Conservation (phyloP, 1,140 invertebrate genomes). For the Tachypleus tridentatus region DNA sequence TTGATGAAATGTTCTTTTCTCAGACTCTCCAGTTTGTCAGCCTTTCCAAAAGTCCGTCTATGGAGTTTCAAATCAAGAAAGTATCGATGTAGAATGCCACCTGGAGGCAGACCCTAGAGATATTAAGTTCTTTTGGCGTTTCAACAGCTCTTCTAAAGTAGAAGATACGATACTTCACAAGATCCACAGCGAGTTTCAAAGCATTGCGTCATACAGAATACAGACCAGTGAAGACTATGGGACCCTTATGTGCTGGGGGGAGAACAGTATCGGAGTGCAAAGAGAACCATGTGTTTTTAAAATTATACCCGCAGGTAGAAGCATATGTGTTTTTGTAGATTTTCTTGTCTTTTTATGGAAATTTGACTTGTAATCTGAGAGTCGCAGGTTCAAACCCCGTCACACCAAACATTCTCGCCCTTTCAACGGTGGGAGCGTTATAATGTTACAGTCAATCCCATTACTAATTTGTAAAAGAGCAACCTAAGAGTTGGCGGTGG, state of each 20-base stretch:
- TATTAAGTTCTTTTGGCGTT: conserved; percentile 61
- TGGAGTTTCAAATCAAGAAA: conserved; percentile 63
- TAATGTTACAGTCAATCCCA: no score
- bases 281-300: conserved; percentile 73
- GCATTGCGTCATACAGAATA: conserved; percentile 35
- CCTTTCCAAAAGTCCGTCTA: conserved; percentile 58
- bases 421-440: no score
- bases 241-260: conserved; percentile 44
- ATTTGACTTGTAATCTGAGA: no score
- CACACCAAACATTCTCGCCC: no score
- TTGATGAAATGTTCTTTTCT: no score
- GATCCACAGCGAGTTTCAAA: conserved; percentile 25
- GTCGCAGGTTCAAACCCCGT: no score
- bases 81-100: conserved; percentile 59
- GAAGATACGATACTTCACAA: conserved; percentile 46
- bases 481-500: no score
- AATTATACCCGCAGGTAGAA: conserved; percentile 63
- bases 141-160: conserved; percentile 81
- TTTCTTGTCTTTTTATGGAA: background rate
- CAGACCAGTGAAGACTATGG: conserved; percentile 69
- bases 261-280: conserved; percentile 47
- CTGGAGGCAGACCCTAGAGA: conserved; percentile 64
- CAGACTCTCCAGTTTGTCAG: conserved; percentile 73
- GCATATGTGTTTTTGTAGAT: background rate
- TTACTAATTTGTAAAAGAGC: no score